Percentiles rank a stretch among this genome's conserved stretches.
Conservation (phyloP, 2,113 vertebrate species). For the Phaetusa simplex region DNA sequence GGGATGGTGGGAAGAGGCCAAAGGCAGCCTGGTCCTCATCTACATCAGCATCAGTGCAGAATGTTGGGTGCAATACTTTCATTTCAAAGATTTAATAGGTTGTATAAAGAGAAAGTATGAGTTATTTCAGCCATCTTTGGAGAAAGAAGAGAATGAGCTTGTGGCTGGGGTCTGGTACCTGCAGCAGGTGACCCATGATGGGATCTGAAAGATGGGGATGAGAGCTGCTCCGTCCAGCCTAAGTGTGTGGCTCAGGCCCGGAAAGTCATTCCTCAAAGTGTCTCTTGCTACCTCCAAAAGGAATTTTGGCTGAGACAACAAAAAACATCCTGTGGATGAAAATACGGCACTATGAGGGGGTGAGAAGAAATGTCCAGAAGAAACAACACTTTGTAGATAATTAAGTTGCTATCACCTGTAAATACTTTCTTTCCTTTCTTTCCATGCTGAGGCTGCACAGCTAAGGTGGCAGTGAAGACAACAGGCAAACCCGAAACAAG, state of each 20-base stretch:
- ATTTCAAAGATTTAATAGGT: neutral
- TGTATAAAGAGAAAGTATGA: neutral
- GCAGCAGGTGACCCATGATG: neutral
- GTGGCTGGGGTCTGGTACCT: neutral
- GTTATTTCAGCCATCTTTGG: neutral
- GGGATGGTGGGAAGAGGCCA: neutral
- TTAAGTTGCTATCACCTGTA: neutral
- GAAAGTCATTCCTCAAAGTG: neutral
- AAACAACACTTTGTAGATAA: neutral
- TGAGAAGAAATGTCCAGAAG: neutral
- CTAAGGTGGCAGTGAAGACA: neutral
- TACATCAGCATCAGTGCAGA: neutral
- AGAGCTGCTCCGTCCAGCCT: neutral
- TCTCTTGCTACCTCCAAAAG: neutral
- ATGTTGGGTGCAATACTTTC: neutral
- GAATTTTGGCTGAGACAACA: neutral
- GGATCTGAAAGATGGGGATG: neutral
- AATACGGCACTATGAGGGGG: neutral
- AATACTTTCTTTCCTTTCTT: neutral
- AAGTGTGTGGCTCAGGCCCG: neutral
- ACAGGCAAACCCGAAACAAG: neutral
- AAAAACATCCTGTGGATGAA: neutral
- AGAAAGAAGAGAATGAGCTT: neutral
- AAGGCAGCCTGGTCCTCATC: neutral
- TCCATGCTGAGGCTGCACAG: neutral